Percentiles rank a stretch among this genome's conserved stretches.
phyloP scores from a whole-genome alignment of 1,140 invertebrate species.

The Parapsyche elsis region DNA sequence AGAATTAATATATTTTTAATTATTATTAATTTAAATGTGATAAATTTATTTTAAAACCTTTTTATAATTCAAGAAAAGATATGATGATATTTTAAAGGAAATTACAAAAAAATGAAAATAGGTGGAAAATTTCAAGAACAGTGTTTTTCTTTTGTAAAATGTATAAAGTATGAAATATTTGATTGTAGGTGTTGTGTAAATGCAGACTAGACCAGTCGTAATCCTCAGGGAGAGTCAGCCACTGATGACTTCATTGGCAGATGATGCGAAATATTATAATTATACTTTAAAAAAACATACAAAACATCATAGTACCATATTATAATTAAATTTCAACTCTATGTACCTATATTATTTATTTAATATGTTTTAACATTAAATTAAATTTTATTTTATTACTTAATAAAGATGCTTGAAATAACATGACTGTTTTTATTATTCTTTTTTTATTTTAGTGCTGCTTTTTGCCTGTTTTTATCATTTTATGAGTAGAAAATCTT shows the following conservation, averaged over 20 bases:
- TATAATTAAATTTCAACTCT: conserved; percentile 47
- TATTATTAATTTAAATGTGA: too few relatives aligned
- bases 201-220: conserved; percentile 52
- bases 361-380: conserved; percentile 53
- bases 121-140: too few relatives aligned
- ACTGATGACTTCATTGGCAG: conserved; percentile 45
- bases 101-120: too few relatives aligned
- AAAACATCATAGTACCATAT: conserved; percentile 19
- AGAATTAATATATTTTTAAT: too few relatives aligned
- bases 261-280: conserved; percentile 51
- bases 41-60: too few relatives aligned
- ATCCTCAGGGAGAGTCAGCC: conserved; percentile 43
- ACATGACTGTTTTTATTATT: conserved; percentile 44
- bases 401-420: conserved; percentile 56
- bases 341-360: conserved; percentile 56
- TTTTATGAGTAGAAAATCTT: neutral
- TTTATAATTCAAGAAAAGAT: too few relatives aligned
- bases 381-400: conserved; percentile 54
- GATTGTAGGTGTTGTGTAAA: conserved; percentile 60
- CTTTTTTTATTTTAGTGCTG: conserved; percentile 5
- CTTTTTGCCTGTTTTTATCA: conserved; percentile 42
- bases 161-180: conserved; percentile 43
- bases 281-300: too few relatives aligned
- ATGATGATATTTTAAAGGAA: too few relatives aligned
- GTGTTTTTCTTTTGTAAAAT: neutral